Percentiles rank a stretch among this genome's conserved stretches.
Conservation (phyloP, 2,888 invertebrate species). For the Isotomurus palustris region DNA sequence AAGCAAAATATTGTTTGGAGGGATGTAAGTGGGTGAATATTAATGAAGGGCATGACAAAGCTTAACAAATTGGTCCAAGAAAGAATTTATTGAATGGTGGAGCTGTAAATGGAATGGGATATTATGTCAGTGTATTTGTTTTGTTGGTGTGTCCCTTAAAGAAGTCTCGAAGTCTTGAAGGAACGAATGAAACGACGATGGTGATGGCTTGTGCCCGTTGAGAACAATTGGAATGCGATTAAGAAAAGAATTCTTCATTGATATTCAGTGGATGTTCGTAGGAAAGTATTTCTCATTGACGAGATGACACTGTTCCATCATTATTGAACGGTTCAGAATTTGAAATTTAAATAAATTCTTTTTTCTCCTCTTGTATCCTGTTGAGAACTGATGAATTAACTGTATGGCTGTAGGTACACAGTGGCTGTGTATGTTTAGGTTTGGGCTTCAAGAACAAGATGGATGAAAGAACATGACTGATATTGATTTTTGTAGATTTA, state of each 20-base stretch:
- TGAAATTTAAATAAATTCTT: slow-evolving; percentile 9
- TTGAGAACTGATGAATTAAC: slow-evolving; percentile 8
- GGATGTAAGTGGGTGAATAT: too few relatives aligned
- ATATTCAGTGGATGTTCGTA: slow-evolving; percentile 6
- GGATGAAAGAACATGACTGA: too few relatives aligned
- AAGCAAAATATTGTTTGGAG: too few relatives aligned
- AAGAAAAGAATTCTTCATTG: slow-evolving; percentile 11
- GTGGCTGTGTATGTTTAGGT: too few relatives aligned
- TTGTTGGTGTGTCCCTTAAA: neutral
- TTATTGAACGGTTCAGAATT: neutral
- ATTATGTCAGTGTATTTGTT: neutral
- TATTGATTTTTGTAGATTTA: too few relatives aligned
- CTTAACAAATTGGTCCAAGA: too few relatives aligned
- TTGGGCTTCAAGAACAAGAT: too few relatives aligned
- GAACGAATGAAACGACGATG: neutral
- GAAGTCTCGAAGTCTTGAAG: neutral
- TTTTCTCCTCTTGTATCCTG: slow-evolving; percentile 3
- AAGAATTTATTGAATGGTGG: too few relatives aligned
- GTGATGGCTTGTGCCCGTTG: slow-evolving; percentile 13
- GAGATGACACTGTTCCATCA: neutral
- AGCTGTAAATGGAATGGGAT: neutral
- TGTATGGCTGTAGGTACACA: too few relatives aligned
- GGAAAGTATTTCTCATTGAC: neutral
- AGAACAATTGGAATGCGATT: slow-evolving; percentile 5
- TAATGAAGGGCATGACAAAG: too few relatives aligned